A percentile compares a stretch with the other conserved stretches of the same genome.
Evolutionary conservation across 1,140 invertebrate species (phyloP).

Genomic region (Dendroctonus ponderosae): DNA sequence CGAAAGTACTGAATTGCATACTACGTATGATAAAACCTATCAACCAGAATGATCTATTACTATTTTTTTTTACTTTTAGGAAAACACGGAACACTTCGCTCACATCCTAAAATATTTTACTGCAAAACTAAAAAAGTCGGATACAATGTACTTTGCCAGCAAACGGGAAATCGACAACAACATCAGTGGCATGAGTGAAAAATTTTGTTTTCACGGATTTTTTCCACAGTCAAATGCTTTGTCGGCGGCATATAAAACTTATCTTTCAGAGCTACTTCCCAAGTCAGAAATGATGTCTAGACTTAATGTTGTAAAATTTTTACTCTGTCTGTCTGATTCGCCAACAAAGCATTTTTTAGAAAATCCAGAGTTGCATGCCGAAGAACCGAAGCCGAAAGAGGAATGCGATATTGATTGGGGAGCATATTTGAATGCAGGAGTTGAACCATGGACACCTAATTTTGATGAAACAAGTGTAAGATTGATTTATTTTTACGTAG

Average conservation of each 20-base stretch:
- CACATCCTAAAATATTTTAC: conserved; percentile 36
- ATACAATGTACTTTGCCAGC: conserved; percentile 43
- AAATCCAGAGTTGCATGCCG: conserved; percentile 36
- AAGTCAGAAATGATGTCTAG: conserved; percentile 33
- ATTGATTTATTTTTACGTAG: background rate
- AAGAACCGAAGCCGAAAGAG: conserved; percentile 14
- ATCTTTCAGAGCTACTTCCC: conserved; percentile 31
- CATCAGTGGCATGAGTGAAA: conserved; percentile 43
- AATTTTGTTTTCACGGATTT: conserved; percentile 47
- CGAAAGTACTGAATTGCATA: too few relatives aligned
- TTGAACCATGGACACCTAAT: conserved; percentile 41
- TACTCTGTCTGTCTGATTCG: conserved; percentile 42
- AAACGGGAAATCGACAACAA: conserved; percentile 44
- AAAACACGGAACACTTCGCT: conserved; percentile 37
- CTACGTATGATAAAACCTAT: background rate
- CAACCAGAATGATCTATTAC: conserved; percentile 1
- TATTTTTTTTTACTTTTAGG: conserved; percentile 35
- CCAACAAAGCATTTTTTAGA: conserved; percentile 46
- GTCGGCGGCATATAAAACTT: conserved; percentile 39
- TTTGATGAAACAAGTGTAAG: conserved; percentile 40
- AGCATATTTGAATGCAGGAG: conserved; percentile 45
- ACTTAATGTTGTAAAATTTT: conserved; percentile 43
- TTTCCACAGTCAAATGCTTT: conserved; percentile 40
- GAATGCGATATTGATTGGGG: conserved; percentile 45
- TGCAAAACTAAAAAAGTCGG: conserved; percentile 35